phyloP scores from a whole-genome alignment of 2,797 vertebrate species.

The Rhinella marina region DNA sequence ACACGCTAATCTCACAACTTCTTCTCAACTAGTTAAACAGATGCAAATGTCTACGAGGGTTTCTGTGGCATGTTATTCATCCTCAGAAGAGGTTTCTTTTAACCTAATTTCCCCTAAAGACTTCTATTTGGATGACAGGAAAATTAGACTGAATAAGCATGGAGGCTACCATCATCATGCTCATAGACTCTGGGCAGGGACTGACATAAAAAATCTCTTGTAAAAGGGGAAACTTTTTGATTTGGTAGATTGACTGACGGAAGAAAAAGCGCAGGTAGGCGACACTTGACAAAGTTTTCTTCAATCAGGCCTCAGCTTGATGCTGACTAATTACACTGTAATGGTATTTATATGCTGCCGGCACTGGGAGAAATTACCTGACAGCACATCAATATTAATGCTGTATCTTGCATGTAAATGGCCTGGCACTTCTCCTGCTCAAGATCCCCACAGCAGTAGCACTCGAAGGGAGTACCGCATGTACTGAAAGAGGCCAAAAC shows the following conservation, averaged over 20 bases:
- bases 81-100: neutral
- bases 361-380: slow-evolving; percentile 66
- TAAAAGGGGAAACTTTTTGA: neutral
- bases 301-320: slow-evolving; percentile 68
- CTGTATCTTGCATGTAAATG: slow-evolving; percentile 64
- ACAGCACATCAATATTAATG: slow-evolving; percentile 74
- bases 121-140: neutral
- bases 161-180: neutral
- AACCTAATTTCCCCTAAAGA: slow-evolving; percentile 23
- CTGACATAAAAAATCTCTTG: neutral
- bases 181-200: neutral
- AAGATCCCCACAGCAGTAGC: neutral
- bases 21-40: slow-evolving; percentile 7
- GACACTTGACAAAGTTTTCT: slow-evolving; percentile 55
- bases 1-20: neutral
- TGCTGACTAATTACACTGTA: slow-evolving; percentile 69
- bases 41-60: slow-evolving; percentile 16
- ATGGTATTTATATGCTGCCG: slow-evolving; percentile 70
- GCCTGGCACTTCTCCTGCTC: neutral
- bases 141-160: neutral
- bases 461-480: neutral
- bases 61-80: neutral
- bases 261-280: slow-evolving; percentile 14
- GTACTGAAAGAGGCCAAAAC: neutral
- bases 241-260: slow-evolving; percentile 44